A percentile compares a stretch with the other conserved stretches of the same genome.
phyloP scores from a whole-genome alignment of 2,113 vertebrate species.

The Micronisus gabar region DNA sequence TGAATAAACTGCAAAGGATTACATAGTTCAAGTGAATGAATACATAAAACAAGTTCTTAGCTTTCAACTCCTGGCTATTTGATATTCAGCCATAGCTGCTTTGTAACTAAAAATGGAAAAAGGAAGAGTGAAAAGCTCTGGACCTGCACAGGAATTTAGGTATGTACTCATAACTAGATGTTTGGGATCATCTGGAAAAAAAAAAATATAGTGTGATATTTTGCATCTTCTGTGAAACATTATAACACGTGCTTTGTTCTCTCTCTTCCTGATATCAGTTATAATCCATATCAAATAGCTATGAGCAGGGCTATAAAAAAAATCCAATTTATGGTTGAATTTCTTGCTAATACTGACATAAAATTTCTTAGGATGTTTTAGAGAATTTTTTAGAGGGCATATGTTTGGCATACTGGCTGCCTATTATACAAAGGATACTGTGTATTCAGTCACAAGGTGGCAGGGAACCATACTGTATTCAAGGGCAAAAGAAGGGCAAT shows the following conservation, averaged over 20 bases:
- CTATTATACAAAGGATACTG: neutral
- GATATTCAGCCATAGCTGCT: neutral
- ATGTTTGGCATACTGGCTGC: neutral
- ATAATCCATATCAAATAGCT: neutral
- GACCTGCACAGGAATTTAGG: neutral
- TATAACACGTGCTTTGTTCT: neutral
- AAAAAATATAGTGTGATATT: neutral
- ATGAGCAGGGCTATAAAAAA: neutral
- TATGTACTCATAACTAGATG: neutral
- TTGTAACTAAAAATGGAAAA: neutral
- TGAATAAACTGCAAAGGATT: neutral
- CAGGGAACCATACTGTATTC: neutral
- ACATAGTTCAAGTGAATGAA: neutral
- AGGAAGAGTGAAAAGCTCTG: neutral
- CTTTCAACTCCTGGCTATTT: neutral
- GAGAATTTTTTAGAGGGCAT: neutral
- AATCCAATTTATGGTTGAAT: neutral
- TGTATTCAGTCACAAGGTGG: neutral
- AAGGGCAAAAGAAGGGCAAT: neutral
- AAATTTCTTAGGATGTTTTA: neutral
- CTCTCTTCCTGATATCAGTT: neutral
- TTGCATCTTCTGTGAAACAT: neutral
- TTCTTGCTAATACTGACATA: neutral
- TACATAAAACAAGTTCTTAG: neutral
- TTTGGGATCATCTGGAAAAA: neutral